These are phyloP conservation scores for Allophyes oxyacanthae DNA, from an alignment of 2,888 invertebrate genomes.

Conservation along the genomic window DNA sequence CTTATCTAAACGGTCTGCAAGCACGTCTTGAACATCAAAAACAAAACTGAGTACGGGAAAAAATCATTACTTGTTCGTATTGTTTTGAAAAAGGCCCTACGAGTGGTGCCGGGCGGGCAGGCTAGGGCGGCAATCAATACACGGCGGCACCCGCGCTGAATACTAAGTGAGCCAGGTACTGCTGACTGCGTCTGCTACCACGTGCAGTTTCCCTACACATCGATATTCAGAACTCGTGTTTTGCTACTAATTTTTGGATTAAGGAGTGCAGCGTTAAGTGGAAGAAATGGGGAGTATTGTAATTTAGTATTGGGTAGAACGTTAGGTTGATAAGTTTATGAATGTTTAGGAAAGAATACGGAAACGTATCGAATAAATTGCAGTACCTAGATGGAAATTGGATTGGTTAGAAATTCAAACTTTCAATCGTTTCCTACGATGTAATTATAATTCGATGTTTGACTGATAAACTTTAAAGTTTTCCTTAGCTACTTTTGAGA, in stretches of 20 bases:
- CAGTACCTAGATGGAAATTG: no score
- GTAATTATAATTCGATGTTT: no score
- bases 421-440: no score
- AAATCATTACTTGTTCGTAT: slow-evolving; percentile 69
- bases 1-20: slow-evolving; percentile 44
- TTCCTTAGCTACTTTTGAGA: neutral
- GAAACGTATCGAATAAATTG: no score
- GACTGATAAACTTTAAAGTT: no score
- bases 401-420: no score
- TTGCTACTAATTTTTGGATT: slow-evolving; percentile 57
- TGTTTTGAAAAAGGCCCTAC: slow-evolving; percentile 85
- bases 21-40: slow-evolving; percentile 60
- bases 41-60: slow-evolving; percentile 59
- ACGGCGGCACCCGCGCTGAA: slow-evolving; percentile 90
- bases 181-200: slow-evolving; percentile 59
- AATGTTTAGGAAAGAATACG: neutral
- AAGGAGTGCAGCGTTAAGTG: slow-evolving; percentile 36
- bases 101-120: slow-evolving; percentile 65
- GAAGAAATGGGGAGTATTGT: slow-evolving; percentile 7
- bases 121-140: slow-evolving; percentile 90
- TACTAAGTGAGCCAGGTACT: slow-evolving; percentile 86
- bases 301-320: neutral
- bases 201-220: slow-evolving; percentile 58
- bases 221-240: slow-evolving; percentile 56
- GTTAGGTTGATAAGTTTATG: neutral